Evolutionary conservation across 92 coral and sea anemone genomes (phyloP).

Genomic region (Actinernus sp.): DNA sequence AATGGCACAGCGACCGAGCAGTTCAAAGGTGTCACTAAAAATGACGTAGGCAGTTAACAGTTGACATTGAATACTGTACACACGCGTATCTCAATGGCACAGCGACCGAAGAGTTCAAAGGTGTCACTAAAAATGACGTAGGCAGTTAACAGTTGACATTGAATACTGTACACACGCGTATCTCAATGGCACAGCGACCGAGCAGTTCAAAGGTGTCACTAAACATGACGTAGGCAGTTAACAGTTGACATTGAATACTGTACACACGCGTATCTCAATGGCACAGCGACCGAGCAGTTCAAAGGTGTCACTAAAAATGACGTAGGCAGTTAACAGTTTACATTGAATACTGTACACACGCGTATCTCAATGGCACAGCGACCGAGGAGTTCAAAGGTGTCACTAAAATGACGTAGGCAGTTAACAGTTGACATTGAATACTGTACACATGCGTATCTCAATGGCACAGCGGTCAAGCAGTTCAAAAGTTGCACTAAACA

Average conservation of each 20-base stretch:
- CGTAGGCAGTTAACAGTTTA: too few species aligned
- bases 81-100: slow-evolving; percentile 90
- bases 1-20: slow-evolving; percentile 86
- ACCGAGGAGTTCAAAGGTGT: slow-evolving; percentile 76
- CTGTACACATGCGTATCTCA: slow-evolving; percentile 95
- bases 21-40: slow-evolving; percentile 65
- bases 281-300: slow-evolving; percentile 86
- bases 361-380: slow-evolving; percentile 87
- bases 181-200: slow-evolving; percentile 89
- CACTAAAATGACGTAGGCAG: slow-evolving; percentile 17
- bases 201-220: slow-evolving; percentile 71
- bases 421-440: too few species aligned
- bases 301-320: too few species aligned
- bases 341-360: slow-evolving; percentile 98
- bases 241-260: too few species aligned
- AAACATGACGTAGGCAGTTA: too few species aligned
- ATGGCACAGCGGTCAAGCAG: slow-evolving; percentile 83
- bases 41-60: too few species aligned
- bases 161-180: slow-evolving; percentile 99
- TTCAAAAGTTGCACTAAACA: too few species aligned
- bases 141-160: too few species aligned
- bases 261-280: slow-evolving; percentile 95
- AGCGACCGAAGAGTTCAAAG: slow-evolving; percentile 79
- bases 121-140: too few species aligned
- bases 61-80: too few species aligned